Evolutionary conservation across 2,888 invertebrate genomes (phyloP).

Genomic region (Danaus chrysippus): DNA sequence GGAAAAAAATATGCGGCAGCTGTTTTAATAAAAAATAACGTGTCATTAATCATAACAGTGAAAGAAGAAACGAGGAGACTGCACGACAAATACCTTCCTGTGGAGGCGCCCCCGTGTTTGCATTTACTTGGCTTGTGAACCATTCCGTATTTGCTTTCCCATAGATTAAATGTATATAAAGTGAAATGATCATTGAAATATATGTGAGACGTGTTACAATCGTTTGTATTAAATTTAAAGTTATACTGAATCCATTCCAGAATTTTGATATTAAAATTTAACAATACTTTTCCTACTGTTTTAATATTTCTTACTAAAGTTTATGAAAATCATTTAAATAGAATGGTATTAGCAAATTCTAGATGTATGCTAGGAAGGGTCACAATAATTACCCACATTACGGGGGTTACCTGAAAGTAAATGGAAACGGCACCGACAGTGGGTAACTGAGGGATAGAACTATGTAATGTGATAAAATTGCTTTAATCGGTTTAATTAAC

Average conservation of each 20-base stretch:
- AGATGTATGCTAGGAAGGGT: constrained; percentile 5
- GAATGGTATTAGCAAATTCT: not conserved
- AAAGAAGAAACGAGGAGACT: constrained; percentile 65
- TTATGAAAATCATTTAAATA: constrained; percentile 13
- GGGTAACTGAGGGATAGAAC: constrained; percentile 29
- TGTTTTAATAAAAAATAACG: constrained; percentile 74
- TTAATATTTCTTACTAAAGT: too few relatives aligned
- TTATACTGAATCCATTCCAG: too few relatives aligned
- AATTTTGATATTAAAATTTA: too few relatives aligned
- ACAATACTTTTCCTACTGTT: too few relatives aligned
- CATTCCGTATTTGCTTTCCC: constrained; percentile 9
- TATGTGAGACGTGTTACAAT: too few relatives aligned
- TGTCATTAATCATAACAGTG: constrained; percentile 72
- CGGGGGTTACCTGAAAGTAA: constrained; percentile 33
- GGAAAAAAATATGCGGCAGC: constrained; percentile 69
- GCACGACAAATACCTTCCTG: constrained; percentile 71
- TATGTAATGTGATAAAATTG: not conserved
- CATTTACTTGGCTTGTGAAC: constrained; percentile 37
- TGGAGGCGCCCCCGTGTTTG: constrained; percentile 46
- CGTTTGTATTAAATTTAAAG: too few relatives aligned
- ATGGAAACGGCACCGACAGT: constrained; percentile 44
- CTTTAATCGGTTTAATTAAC: constrained; percentile 3
- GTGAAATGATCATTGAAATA: too few relatives aligned
- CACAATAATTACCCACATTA: constrained; percentile 30
- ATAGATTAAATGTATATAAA: not conserved